These are phyloP conservation scores for Strix aluco DNA, from an alignment of 2,113 vertebrate genomes.

Conservation along the genomic window DNA sequence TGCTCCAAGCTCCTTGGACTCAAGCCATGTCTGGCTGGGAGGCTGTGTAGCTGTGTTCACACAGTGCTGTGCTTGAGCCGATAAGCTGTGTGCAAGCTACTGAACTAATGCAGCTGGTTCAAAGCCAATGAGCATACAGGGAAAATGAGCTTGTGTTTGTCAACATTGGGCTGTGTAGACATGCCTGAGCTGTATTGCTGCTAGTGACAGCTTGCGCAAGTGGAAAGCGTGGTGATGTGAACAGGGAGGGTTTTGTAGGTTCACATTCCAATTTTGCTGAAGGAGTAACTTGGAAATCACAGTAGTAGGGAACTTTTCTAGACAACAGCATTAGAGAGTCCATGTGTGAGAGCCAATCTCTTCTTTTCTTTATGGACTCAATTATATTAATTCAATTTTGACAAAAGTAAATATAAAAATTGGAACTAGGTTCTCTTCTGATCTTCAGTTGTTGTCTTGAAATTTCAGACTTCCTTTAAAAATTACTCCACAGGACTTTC, in stretches of 20 bases:
- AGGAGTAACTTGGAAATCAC: neutral
- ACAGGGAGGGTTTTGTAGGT: neutral
- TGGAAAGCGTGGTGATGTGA: neutral
- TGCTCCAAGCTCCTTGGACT: slow-evolving; percentile 43
- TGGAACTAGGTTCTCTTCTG: neutral
- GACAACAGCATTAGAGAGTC: neutral
- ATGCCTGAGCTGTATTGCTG: slow-evolving; percentile 12
- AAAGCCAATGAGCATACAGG: slow-evolving; percentile 22
- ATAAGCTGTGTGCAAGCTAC: slow-evolving; percentile 53
- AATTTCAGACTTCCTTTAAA: slow-evolving; percentile 6
- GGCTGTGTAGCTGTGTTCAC: slow-evolving; percentile 7
- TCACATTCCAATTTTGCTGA: neutral
- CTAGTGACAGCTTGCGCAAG: slow-evolving; percentile 7
- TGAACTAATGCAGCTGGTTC: slow-evolving; percentile 34
- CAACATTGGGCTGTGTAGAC: slow-evolving; percentile 15
- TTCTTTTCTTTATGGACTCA: neutral
- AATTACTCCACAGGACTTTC: neutral
- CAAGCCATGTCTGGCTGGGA: slow-evolving; percentile 45
- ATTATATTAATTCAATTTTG: neutral
- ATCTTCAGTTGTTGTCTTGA: neutral
- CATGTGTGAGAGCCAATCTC: neutral
- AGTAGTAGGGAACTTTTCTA: neutral
- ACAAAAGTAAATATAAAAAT: neutral
- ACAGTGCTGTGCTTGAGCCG: slow-evolving; percentile 6
- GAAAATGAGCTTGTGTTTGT: slow-evolving; percentile 59